Base-by-base conservation (phyloP, 1,140 invertebrate species). In the Drosophila triauraria region DNA sequence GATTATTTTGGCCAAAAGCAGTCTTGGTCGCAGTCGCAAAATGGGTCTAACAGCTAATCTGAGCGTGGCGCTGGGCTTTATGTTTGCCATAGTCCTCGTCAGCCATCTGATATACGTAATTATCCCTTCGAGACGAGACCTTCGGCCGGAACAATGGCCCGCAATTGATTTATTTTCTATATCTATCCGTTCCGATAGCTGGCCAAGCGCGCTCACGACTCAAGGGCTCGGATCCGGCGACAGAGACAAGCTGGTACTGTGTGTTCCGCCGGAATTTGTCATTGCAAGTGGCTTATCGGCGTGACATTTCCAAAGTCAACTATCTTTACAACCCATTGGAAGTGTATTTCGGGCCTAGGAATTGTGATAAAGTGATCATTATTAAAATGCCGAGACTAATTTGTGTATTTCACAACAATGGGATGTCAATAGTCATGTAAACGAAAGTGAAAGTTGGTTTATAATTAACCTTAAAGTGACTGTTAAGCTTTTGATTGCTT, bases 131-230 rank as follows among this genome's bases (percentile, higher is more conserved):
- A 20, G 23, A 30, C 5, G 10, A n/a, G 44, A 32, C 15, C 12
- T 13, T 25, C 15, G 6, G 20, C 15, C 32, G 20, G 17, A 43
- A 48, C 38, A 51, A 59, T 54, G 35, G n/a, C 7, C 46, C 47
- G 38, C 48, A 71, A 81, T 69, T 72, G 30, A 51, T 58, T 62
- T 65, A 17, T 10, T 56, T 56, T 10, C 53, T 12, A 40, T 56
- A 56, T 76, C 44, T 76, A 43, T 81, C 57, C 46, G 35, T 77
- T 61, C 59, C 27, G 48, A 53, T 88, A 90, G 85, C 68, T 90
- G 71, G 86, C 82, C 17, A 91, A 74, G 62, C 78, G 86, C 54
- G 79, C 85, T 50, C 75, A 90, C 67, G 62, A 82, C 44, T 76
- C 78, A 9, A 56, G 25, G 64, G 6, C 44, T 38, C 61, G 78